Evolutionary conservation across 2,113 vertebrate genomes (phyloP).

Genomic region (Silurus glanis): DNA sequence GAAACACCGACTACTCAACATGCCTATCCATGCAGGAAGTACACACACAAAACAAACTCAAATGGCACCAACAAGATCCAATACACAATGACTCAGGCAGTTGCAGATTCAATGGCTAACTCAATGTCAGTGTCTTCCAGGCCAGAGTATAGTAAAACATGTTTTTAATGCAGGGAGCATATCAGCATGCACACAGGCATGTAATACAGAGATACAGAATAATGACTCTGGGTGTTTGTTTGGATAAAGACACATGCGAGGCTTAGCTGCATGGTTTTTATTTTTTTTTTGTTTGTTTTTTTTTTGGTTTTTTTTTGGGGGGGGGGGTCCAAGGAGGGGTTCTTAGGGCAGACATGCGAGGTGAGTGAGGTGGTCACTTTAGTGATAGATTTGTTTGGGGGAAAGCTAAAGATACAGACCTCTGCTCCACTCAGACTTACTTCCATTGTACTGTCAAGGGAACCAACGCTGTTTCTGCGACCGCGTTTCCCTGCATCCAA

Average conservation of each 20-base stretch:
- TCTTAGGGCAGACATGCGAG: conserved; percentile 51
- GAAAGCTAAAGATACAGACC: conserved; percentile 60
- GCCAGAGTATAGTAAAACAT: conserved; percentile 18
- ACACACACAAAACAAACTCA: conserved; percentile 16
- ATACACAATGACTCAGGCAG: neutral
- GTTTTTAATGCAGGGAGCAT: conserved; percentile 20
- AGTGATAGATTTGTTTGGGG: conserved; percentile 43
- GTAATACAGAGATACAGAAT: conserved; percentile 11
- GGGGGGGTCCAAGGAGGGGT: neutral
- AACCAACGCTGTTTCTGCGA: conserved; percentile 91
- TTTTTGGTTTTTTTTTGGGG: neutral
- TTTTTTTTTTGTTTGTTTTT: neutral
- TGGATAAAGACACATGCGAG: conserved; percentile 31
- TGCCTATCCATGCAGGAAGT: conserved; percentile 32
- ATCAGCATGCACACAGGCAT: conserved; percentile 39
- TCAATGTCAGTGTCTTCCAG: neutral
- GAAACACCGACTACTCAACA: neutral
- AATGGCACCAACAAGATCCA: neutral
- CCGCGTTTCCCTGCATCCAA: conserved; percentile 87
- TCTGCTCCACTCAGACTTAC: conserved; percentile 78
- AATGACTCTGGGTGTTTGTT: conserved; percentile 31
- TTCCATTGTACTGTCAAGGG: conserved; percentile 94
- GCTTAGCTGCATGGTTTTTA: neutral
- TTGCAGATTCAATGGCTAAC: neutral
- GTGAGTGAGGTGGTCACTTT: conserved; percentile 37